phyloP scores from a whole-genome alignment of 2,888 invertebrate species.

The Gnatocerus cornutus region DNA sequence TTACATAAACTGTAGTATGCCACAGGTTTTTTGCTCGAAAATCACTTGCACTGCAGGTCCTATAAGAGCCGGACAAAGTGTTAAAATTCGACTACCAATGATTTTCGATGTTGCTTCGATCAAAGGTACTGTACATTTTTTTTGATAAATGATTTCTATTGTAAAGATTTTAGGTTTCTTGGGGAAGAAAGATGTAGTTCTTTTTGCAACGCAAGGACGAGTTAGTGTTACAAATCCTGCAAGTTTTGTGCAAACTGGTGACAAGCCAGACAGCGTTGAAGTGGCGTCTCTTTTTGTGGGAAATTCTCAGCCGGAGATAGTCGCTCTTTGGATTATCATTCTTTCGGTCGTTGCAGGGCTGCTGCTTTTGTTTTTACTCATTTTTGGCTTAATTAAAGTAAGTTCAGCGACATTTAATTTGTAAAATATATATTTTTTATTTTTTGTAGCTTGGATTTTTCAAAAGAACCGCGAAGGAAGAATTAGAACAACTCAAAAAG shows the following conservation, averaged over 20 bases:
- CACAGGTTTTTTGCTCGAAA: constrained; percentile 62
- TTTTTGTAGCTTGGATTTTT: constrained; percentile 72
- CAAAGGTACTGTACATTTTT: constrained; percentile 61
- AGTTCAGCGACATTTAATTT: constrained; percentile 26
- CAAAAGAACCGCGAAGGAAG: constrained; percentile 70
- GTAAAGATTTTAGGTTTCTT: constrained; percentile 53
- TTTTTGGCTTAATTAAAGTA: constrained; percentile 67
- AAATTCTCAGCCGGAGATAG: constrained; percentile 57
- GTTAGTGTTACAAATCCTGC: constrained; percentile 60
- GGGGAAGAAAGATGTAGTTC: constrained; percentile 66
- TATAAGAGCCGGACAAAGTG: constrained; percentile 63
- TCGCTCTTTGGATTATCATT: constrained; percentile 71
- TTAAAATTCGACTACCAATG: constrained; percentile 65
- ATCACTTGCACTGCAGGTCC: constrained; percentile 67
- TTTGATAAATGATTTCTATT: not conserved
- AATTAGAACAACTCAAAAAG: constrained; percentile 70
- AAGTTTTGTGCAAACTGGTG: constrained; percentile 59
- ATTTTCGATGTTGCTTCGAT: constrained; percentile 64
- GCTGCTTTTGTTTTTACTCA: constrained; percentile 67
- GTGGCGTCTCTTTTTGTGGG: constrained; percentile 68
- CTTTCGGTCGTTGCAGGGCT: constrained; percentile 70
- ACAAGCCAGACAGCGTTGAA: constrained; percentile 58
- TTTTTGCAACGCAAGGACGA: constrained; percentile 65
- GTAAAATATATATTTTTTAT: not conserved
- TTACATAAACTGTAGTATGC: constrained; percentile 67